These are phyloP conservation scores for Pelodytes ibericus DNA, from an alignment of 2,797 vertebrate genomes.

Conservation along the genomic window DNA sequence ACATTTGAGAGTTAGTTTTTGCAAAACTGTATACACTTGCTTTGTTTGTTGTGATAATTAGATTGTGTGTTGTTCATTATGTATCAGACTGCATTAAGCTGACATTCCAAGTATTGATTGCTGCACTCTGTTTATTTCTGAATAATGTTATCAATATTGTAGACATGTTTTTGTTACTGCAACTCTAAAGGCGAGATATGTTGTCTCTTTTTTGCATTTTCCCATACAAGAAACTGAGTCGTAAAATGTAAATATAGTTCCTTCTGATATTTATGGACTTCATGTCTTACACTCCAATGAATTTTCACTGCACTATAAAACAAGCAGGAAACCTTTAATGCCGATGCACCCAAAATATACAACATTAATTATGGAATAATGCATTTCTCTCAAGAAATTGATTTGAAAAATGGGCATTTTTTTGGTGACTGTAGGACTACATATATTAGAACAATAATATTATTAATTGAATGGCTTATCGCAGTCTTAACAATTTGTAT, in stretches of 20 bases:
- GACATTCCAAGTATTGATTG: conserved; percentile 14
- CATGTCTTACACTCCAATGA: conserved; percentile 5
- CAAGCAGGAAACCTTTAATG: neutral
- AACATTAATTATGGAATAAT: conserved; percentile 31
- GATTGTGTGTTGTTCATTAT: too few relatives aligned
- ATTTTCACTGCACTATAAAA: conserved; percentile 28
- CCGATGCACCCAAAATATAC: neutral
- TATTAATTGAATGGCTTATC: too few relatives aligned
- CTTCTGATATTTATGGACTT: conserved; percentile 37
- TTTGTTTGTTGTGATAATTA: too few relatives aligned
- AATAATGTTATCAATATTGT: conserved; percentile 19
- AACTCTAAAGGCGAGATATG: conserved; percentile 14
- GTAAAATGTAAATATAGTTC: conserved; percentile 34
- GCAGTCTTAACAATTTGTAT: too few relatives aligned
- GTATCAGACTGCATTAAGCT: neutral
- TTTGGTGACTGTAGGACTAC: too few relatives aligned
- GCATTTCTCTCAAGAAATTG: neutral
- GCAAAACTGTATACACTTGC: too few relatives aligned
- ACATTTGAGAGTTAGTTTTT: too few relatives aligned
- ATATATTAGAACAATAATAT: too few relatives aligned
- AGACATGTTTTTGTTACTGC: conserved; percentile 17
- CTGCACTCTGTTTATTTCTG: conserved; percentile 13
- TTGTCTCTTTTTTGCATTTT: neutral
- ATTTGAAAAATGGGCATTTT: conserved; percentile 7
- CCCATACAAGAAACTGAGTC: neutral